Percentiles rank a stretch among this genome's conserved stretches.
phyloP scores from a whole-genome alignment of 2,888 invertebrate species.

The Acleris emargana region DNA sequence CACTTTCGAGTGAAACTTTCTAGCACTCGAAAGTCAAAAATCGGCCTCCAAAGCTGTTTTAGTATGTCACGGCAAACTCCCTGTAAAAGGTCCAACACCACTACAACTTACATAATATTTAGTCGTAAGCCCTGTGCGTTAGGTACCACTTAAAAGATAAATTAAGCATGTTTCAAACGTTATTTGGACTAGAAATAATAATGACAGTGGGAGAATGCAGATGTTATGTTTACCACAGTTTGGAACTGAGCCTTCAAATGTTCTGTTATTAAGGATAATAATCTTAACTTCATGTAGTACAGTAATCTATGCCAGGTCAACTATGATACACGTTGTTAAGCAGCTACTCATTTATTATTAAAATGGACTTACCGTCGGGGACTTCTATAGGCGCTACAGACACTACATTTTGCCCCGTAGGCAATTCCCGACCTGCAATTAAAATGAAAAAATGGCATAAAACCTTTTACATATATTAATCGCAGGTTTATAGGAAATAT shows the following conservation, averaged over 20 bases:
- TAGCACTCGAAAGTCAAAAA: too few species aligned
- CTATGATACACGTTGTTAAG: neutral
- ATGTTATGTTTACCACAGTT: conserved; percentile 18
- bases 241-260: conserved; percentile 16
- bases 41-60: too few species aligned
- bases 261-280: neutral
- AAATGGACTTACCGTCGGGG: conserved; percentile 71
- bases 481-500: too few species aligned
- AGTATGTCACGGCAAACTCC: too few species aligned
- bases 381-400: conserved; percentile 80
- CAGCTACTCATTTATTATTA: neutral
- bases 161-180: conserved; percentile 10
- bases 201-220: conserved; percentile 28
- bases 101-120: neutral
- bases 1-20: too few species aligned
- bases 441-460: conserved; percentile 41
- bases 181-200: conserved; percentile 16
- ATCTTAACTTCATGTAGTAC: neutral
- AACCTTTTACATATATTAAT: neutral
- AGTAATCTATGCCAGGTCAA: conserved; percentile 5
- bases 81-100: too few species aligned
- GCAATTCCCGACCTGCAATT: conserved; percentile 78
- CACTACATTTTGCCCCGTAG: conserved; percentile 78
- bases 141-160: conserved; percentile 21
- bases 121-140: neutral